Base-by-base conservation (phyloP, 1,140 invertebrate genomes). In the Lasioglossum albipes region DNA sequence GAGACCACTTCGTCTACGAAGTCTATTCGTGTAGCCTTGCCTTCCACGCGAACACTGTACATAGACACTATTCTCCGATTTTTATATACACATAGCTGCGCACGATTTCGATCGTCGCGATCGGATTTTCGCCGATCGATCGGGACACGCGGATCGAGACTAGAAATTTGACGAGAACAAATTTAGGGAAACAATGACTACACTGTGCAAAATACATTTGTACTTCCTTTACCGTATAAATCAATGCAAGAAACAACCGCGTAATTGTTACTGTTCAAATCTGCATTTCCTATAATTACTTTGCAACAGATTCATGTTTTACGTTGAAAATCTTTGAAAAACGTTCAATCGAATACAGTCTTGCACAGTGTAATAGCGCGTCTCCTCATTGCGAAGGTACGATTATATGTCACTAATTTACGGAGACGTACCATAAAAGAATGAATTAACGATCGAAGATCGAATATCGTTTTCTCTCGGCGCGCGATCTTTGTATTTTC, bases 41-140 rank as follows among this genome's bases (percentile, higher is more conserved):
- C 77, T 79, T 79, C 62, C 77, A 67, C 62, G 77, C 27, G 41
- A 42, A 64, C 61, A 65, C 18, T 79, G 71, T 79, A 79, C 41
- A 79, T 79, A 79, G 42, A 79, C 69, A 79, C 77, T 73, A 42
- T 73, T 41, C 41, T 57, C 49, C 49, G 49, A 74, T 79, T 79
- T 79, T 79, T 79, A 79, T 74, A 79, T 73, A 73, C 31, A 45
- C 70, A 31, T 72, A 49, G n/a, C 12, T 49, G 61, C 61, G 61
- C 22, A 22, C 20, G 36, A 41, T 18, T 41, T 66, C 45, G 45
- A n/a, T n/a, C 27, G 4, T 2, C 45, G 65, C 22, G 36, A 41
- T 61, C 16, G 2, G 0, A 59, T 18, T 10, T 45, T 42, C 41
- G 22, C 22, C 42, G 52, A 7, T 62, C 67, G 67, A 71, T 77